Conservation (phyloP, 2,113 vertebrate genomes). For the Riparia riparia region DNA sequence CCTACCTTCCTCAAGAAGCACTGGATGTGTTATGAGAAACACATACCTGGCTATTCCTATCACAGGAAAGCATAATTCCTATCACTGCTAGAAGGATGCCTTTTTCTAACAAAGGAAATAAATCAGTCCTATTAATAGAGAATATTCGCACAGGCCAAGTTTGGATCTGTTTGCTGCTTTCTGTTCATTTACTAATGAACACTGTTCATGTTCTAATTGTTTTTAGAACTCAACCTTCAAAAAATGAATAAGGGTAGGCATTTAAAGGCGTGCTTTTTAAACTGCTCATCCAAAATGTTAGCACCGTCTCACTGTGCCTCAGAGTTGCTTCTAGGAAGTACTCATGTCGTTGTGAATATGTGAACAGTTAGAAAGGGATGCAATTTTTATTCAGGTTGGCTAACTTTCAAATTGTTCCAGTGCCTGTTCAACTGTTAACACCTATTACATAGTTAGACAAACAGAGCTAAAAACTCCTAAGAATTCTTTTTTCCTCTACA, state of each 20-base stretch:
- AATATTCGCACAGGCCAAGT: background rate
- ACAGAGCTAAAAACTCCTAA: background rate
- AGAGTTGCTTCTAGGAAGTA: background rate
- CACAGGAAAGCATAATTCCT: background rate
- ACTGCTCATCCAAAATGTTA: background rate
- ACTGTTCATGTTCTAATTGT: background rate
- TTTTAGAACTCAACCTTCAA: background rate
- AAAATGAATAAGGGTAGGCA: background rate
- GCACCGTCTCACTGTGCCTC: background rate
- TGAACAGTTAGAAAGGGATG: background rate
- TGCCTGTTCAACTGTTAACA: background rate
- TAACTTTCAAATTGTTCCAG: background rate
- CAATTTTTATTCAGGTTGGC: background rate
- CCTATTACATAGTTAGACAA: background rate
- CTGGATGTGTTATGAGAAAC: background rate
- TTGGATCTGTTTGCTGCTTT: background rate
- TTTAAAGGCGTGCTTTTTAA: background rate
- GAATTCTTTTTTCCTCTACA: background rate
- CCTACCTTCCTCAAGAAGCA: background rate
- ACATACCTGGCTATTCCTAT: background rate
- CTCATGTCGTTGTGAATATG: accelerated
- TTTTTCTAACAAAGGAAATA: background rate
- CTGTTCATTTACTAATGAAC: background rate
- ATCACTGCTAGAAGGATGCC: background rate
- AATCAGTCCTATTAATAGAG: background rate